Percentiles rank a stretch among this genome's conserved stretches.
Conservation (phyloP, 2,888 invertebrate genomes). For the Heliothis peltigera region DNA sequence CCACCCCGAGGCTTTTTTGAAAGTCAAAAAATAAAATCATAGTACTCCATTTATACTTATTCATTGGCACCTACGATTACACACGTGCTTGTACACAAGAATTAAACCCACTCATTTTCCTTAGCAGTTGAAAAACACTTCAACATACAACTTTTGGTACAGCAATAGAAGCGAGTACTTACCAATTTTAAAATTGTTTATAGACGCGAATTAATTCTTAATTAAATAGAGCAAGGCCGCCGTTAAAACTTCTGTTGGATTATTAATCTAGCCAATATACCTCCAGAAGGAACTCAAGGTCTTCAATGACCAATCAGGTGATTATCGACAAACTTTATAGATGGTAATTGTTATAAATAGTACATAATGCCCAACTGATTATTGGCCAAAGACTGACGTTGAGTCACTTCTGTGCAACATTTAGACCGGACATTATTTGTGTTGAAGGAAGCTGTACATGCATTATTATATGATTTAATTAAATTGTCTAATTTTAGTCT, state of each 20-base stretch:
- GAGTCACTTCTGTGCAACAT: conserved; percentile 33
- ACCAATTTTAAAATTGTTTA: neutral
- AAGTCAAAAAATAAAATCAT: no score
- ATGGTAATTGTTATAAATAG: conserved; percentile 47
- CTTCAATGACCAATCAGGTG: conserved; percentile 22
- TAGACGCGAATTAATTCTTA: neutral
- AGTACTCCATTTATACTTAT: conserved; percentile 11
- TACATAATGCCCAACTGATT: conserved; percentile 32
- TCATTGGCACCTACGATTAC: neutral
- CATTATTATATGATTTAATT: no score
- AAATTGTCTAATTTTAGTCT: no score
- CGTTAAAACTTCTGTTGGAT: neutral
- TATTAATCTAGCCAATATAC: conserved; percentile 20
- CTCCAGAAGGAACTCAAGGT: conserved; percentile 38
- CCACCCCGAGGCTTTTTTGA: no score
- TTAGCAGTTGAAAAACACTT: neutral
- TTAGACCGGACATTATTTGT: conserved; percentile 18
- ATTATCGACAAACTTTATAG: conserved; percentile 33
- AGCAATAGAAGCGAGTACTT: neutral
- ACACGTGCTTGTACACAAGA: neutral
- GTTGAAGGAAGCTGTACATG: neutral
- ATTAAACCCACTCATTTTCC: neutral
- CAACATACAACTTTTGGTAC: neutral
- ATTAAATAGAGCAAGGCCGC: conserved; percentile 17
- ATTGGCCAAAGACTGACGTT: conserved; percentile 17